Evolutionary conservation across 2,888 invertebrate species (phyloP).

Genomic region (Spisula subtruncata): DNA sequence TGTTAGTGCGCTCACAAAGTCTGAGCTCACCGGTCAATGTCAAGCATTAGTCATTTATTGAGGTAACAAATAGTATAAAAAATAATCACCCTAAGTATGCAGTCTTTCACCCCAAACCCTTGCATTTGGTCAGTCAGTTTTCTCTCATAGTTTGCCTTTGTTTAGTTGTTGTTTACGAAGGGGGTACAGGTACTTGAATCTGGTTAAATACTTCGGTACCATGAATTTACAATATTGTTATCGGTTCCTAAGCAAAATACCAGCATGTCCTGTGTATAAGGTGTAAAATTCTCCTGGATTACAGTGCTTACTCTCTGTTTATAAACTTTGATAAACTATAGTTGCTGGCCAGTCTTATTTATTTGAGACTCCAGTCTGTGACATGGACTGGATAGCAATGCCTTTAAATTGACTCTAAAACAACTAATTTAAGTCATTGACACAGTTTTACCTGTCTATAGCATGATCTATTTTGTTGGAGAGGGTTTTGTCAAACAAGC

Average conservation of each 20-base stretch:
- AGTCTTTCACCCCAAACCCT: too few relatives aligned
- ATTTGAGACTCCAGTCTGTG: background rate
- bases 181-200: background rate
- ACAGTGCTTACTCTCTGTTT: background rate
- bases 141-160: background rate
- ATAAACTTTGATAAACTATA: background rate
- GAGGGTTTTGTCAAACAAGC: too few relatives aligned
- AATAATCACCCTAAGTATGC: too few relatives aligned
- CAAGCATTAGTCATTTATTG: too few relatives aligned
- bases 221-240: constrained; percentile 1
- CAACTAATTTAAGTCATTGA: too few relatives aligned
- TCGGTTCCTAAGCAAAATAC: background rate
- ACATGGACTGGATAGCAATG: background rate
- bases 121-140: background rate
- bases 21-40: too few relatives aligned
- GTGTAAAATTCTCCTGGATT: constrained; percentile 12
- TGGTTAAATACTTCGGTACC: background rate
- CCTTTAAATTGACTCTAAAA: background rate
- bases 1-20: too few relatives aligned
- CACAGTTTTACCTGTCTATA: too few relatives aligned
- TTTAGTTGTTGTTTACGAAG: background rate
- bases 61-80: too few relatives aligned
- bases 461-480: too few relatives aligned
- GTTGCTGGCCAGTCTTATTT: too few relatives aligned
- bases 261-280: constrained; percentile 5